phyloP scores from a whole-genome alignment of 1,140 invertebrate species.

The Drosophila littoralis region DNA sequence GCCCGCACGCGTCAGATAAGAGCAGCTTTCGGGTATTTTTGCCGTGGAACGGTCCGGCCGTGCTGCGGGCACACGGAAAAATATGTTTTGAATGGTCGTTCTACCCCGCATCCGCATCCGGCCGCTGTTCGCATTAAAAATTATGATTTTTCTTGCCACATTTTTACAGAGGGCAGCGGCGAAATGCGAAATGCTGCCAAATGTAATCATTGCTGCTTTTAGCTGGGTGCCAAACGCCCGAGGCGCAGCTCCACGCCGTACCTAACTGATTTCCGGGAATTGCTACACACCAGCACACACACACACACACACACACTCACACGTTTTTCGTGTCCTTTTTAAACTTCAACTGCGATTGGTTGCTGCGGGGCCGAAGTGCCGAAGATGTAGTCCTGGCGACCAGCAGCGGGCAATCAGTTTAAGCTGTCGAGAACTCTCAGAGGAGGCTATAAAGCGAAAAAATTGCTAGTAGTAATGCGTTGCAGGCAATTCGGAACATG shows the following conservation, averaged over 20 bases:
- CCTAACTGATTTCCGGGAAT: slow-evolving; percentile 78
- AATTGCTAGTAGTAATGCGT: slow-evolving; percentile 55
- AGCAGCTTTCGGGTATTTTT: slow-evolving; percentile 20
- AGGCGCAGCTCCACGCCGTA: slow-evolving; percentile 59
- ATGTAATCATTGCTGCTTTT: slow-evolving; percentile 69
- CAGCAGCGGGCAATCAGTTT: slow-evolving; percentile 71
- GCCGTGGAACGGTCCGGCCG: slow-evolving; percentile 2
- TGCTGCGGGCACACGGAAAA: slow-evolving; percentile 17
- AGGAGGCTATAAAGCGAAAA: slow-evolving; percentile 62
- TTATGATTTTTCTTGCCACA: slow-evolving; percentile 42
- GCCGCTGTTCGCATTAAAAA: slow-evolving; percentile 39
- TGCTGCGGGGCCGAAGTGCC: not conserved
- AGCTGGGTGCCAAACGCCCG: slow-evolving; percentile 65
- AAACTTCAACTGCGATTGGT: slow-evolving; percentile 16
- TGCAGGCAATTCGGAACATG: slow-evolving; percentile 40
- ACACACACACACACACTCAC: slow-evolving; percentile 37
- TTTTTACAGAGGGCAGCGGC: slow-evolving; percentile 21
- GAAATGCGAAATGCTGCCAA: slow-evolving; percentile 52
- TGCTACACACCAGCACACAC: slow-evolving; percentile 28
- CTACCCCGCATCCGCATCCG: too few species aligned
- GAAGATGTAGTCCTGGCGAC: slow-evolving; percentile 42
- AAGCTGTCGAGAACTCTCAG: slow-evolving; percentile 76
- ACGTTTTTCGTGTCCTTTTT: slow-evolving; percentile 19
- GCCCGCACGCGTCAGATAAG: slow-evolving; percentile 59
- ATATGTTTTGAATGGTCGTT: slow-evolving; percentile 34